Evolutionary conservation across 2,888 invertebrate genomes (phyloP), one percentile per base, ranked within the genome.

Genomic region (Morpho deidamia): DNA sequence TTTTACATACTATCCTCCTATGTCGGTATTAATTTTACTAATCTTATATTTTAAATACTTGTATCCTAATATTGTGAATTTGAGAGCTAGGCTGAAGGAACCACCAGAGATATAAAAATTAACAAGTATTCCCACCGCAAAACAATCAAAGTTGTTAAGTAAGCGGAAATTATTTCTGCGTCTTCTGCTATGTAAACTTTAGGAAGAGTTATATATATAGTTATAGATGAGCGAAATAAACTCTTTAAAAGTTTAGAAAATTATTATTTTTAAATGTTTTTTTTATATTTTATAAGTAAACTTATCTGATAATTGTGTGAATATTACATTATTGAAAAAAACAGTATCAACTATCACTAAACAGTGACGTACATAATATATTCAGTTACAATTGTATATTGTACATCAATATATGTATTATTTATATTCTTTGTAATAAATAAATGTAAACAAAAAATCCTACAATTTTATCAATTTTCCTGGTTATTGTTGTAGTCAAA

Each of bases 101-200:
- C 87, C 85, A 87, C 86, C 86, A 77, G 78, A 81, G 68, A 78
- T 77, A 68, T 77, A 76, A 80, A 75, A 81, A 73, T 71, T 74
- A 73, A 71, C 71, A 80, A 83, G 78, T 82, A 72, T 85, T 86
- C 88, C 88, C 88, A 88, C 88, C 88, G 88, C 82, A 61, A 83
- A 75, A 77, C 71, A 76, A 82, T 79, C 76, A 81, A 83, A 83
- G 81, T 83, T 83, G 72, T 74, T 83, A 75, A 71, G 68, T 70
- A 78, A 78, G 76, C 72, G 66, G 72, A 73, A 73, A 70, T 70
- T 69, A 67, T 75, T 71, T 75, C 70, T 74, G 69, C 78, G 46
- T 46, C 53, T 60, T 61, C 53, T 55, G 55, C 56, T 60, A 62
- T 54, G 55, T 62, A 62, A 62, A 59, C 55, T 57, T 59, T 60